Base-by-base conservation (phyloP, 2,888 invertebrate genomes). In the Mimumesa dahlbomi region DNA sequence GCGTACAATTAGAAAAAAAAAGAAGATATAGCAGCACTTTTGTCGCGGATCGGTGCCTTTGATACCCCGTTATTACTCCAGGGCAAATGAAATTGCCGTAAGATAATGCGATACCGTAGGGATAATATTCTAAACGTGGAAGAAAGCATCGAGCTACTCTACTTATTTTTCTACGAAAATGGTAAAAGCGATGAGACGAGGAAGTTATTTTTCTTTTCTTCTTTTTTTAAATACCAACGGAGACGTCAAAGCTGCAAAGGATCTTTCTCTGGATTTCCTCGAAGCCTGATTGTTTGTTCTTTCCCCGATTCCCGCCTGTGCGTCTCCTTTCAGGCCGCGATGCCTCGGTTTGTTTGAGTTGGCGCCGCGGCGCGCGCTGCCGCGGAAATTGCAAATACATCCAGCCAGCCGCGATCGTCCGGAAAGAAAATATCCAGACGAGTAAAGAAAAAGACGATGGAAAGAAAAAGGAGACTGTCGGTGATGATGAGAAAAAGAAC, bases 291-390 rank as follows among this genome's bases (percentile, higher is more conserved):
- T 73, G 73, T 75, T 75, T 75, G 65, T 73, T 75, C 73, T 62
- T 57, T 67, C 67, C n/a, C 29, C 62, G 73, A 52, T 48, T 36
- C 31, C 22, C 52, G 31, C 42, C 38, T 38, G 19, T 61, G 52
- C 50, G 58, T 31, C 62, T 50, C 62, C 69, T 68, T 64, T 54
- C 31, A 54, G 59, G n/a, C 25, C 50, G 48, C 57, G 67, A 31
- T 62, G 57, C 52, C n/a, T 53, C 38, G 29, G 79, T 83, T 82
- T 83, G 82, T 83, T 82, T 82, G 69, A 72, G 69, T 82, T 83
- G 79, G 79, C 82, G 65, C 65, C 61, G 61, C 49, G 49, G 50
- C 42, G 58, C 72, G 62, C 52, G 29, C 29, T 49, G 38, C 54
- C 50, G 18, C 58, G 63, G 46, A 66, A 72, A 68, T 75, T 34